Evolutionary conservation across 2,888 invertebrate genomes (phyloP).

Genomic region (Iselma pallidipennis): DNA sequence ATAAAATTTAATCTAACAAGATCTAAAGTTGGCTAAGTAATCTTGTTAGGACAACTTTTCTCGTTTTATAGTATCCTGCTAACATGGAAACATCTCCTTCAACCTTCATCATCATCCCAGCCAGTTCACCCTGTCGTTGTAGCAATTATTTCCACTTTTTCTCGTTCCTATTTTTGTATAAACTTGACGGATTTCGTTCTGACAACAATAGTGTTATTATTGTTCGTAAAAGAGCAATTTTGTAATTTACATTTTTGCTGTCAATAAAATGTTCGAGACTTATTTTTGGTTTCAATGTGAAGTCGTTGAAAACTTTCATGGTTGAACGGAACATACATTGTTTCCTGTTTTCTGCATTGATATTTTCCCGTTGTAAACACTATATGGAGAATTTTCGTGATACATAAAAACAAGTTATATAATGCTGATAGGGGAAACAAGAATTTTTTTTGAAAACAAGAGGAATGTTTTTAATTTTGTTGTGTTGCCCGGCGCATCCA

Average conservation of each 20-base stretch:
- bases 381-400: neutral
- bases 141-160: neutral
- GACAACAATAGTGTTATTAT: neutral
- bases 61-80: slow-evolving; percentile 3
- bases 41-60: slow-evolving; percentile 19
- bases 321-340: neutral
- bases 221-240: too few relatives aligned
- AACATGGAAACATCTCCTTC: too few relatives aligned
- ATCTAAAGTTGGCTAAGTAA: slow-evolving; percentile 18
- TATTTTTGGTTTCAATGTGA: too few relatives aligned
- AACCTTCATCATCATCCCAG: too few relatives aligned
- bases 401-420: neutral
- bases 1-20: slow-evolving; percentile 11
- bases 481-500: neutral
- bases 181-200: too few relatives aligned
- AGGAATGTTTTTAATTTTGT: neutral
- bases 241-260: neutral
- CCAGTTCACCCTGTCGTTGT: neutral
- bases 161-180: neutral
- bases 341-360: neutral
- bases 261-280: neutral
- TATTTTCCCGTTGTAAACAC: neutral
- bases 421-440: too few relatives aligned
- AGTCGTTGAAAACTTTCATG: neutral
- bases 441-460: neutral